These are phyloP conservation scores for Cephonodes hylas DNA, from an alignment of 2,888 invertebrate genomes.

Conservation along the genomic window DNA sequence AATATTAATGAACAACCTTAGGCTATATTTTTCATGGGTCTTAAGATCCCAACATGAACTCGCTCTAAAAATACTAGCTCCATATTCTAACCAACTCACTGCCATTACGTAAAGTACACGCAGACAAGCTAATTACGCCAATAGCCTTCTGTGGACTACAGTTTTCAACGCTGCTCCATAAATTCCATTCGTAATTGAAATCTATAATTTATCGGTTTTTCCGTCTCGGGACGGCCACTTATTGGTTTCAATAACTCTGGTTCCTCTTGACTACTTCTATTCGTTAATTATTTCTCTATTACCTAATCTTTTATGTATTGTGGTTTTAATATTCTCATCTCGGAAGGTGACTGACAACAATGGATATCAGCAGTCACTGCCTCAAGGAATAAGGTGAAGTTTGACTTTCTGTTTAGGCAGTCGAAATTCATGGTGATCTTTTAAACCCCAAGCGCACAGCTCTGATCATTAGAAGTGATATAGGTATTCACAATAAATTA, in stretches of 20 bases:
- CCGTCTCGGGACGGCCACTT: constrained; percentile 15
- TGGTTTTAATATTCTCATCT: too few relatives aligned
- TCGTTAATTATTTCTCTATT: background rate
- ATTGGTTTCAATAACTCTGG: constrained; percentile 11
- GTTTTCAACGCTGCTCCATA: background rate
- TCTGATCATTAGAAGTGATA: too few relatives aligned
- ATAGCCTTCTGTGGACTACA: background rate
- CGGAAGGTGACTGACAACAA: too few relatives aligned
- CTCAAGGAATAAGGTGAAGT: too few relatives aligned
- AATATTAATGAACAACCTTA: too few relatives aligned
- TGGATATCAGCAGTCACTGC: too few relatives aligned
- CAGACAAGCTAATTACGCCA: background rate
- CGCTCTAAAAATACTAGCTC: background rate
- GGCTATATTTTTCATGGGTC: too few relatives aligned
- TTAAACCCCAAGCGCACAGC: too few relatives aligned
- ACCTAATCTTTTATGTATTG: background rate
- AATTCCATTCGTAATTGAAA: constrained; percentile 24
- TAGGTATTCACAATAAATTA: too few relatives aligned
- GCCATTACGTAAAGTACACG: background rate
- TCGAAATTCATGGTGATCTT: too few relatives aligned
- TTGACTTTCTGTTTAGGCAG: too few relatives aligned
- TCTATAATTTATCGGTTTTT: constrained; percentile 19
- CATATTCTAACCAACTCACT: background rate
- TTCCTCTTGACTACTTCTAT: background rate
- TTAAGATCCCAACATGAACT: too few relatives aligned